Evolutionary conservation across 2,888 invertebrate genomes (phyloP), one percentile per base, ranked within the genome.

Genomic region (Taphrorychus bicolor): DNA sequence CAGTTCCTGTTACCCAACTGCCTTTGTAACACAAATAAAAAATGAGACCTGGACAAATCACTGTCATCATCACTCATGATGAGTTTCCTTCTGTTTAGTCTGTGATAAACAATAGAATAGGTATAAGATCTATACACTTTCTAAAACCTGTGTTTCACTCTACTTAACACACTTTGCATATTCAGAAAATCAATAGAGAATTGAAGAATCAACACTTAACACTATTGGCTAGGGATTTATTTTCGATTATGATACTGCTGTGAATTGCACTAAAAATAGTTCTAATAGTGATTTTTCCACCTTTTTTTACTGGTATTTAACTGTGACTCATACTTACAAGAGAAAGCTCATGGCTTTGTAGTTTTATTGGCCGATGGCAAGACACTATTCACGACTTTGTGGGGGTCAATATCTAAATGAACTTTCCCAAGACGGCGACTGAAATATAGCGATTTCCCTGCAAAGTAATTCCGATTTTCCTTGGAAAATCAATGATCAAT

Each of bases 311-410:
- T 51, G 61, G 51, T 53, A 68, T 59, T 68, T 68, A 68, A 23
- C n/a, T 16, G 58, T 66, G 66, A 69, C 58, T 65, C 62, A 66
- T 69, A 69, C 69, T 69, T 69, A 69, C 69, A 69, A 69, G 53
- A 69, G 60, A 65, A 69, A 69, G 65, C 69, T 69, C 69, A 69
- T 69, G 42, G 32, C 14, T 59, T 24, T 11, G 53, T 7, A 22
- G 16, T 22, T 23, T 2, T 2, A 23, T 24, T 24, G 32, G 32
- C 32, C 32, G 32, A 32, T 32, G 32, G 32, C 3, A 11, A 32
- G 11, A 11, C 32, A 32, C 32, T 32, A n/a, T 32, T 32, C 11
- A 32, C 32, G 9, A 32, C 32, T 32, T 32, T 11, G 9, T 11
- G 3, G 32, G 32, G 11, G 7, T 32, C 32, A 32, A 11, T 32